These are phyloP conservation scores for Danio kyathit DNA, from an alignment of 2,797 vertebrate species.

Conservation along the genomic window DNA sequence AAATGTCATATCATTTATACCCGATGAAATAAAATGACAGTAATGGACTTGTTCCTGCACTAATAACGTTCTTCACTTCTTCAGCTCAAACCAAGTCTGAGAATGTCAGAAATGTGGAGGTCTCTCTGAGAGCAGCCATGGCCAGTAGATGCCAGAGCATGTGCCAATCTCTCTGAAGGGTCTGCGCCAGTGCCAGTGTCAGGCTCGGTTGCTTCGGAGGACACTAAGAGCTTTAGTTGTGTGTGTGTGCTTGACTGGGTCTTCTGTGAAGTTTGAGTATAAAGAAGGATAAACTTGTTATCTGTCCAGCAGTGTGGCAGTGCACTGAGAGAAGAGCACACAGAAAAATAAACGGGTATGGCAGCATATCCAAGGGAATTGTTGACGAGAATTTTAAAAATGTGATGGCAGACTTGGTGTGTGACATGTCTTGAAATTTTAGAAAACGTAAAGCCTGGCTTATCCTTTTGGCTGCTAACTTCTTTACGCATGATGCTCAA, in stretches of 20 bases:
- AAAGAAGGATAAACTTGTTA: slow-evolving; percentile 55
- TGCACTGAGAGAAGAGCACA: slow-evolving; percentile 4
- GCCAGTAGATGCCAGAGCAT: slow-evolving; percentile 36
- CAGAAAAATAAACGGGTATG: slow-evolving; percentile 21
- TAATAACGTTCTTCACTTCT: slow-evolving; percentile 18
- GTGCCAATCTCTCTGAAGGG: slow-evolving; percentile 49
- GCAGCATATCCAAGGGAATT: slow-evolving; percentile 5
- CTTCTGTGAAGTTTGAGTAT: slow-evolving; percentile 47
- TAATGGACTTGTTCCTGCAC: neutral
- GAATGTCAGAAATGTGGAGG: slow-evolving; percentile 16
- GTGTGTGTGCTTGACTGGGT: slow-evolving; percentile 46
- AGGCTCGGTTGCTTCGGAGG: slow-evolving; percentile 23
- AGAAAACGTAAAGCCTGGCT: neutral
- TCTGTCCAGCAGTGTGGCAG: slow-evolving; percentile 45
- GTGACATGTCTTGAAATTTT: neutral
- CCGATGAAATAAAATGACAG: neutral
- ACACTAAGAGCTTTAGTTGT: slow-evolving; percentile 55
- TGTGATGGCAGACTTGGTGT: slow-evolving; percentile 7
- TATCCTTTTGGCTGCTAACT: slow-evolving; percentile 9
- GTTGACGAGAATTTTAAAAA: slow-evolving; percentile 14
- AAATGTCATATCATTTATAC: slow-evolving; percentile 16
- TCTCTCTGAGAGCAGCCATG: slow-evolving; percentile 31
- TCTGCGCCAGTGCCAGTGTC: slow-evolving; percentile 37
- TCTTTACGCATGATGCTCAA: neutral
- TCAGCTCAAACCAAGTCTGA: slow-evolving; percentile 18